Evolutionary conservation across 1,140 invertebrate genomes (phyloP).

Genomic region (Ceratina australensis): DNA sequence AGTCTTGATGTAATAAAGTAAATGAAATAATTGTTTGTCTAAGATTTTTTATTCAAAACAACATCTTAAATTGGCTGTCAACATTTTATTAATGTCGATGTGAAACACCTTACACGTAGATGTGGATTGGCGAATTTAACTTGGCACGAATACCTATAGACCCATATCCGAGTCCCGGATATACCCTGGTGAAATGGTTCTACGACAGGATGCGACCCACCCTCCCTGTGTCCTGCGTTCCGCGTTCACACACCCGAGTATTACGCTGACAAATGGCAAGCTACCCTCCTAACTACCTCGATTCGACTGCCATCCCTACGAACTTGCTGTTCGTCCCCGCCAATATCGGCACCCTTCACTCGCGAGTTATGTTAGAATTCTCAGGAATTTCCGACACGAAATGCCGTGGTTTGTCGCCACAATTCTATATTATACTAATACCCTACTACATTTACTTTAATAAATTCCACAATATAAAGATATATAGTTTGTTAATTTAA

Average conservation of each 20-base stretch:
- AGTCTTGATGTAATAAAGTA: too few relatives aligned
- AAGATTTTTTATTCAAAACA: too few relatives aligned
- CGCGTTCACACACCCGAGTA: constrained; percentile 43
- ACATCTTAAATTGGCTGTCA: too few relatives aligned
- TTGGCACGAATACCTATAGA: constrained; percentile 33
- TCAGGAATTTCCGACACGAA: background rate
- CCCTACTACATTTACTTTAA: background rate
- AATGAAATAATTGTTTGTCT: too few relatives aligned
- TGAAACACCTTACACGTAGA: background rate
- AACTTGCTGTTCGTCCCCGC: background rate
- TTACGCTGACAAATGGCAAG: constrained; percentile 63
- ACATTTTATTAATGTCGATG: background rate
- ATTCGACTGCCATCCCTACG: background rate
- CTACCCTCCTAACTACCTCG: constrained; percentile 43
- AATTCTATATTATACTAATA: background rate
- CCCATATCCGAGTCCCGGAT: constrained; percentile 48
- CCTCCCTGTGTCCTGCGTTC: constrained; percentile 37
- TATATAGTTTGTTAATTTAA: too few relatives aligned
- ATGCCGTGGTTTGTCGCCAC: background rate
- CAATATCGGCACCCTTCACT: constrained; percentile 30
- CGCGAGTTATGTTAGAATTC: constrained; percentile 17
- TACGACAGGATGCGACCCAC: constrained; percentile 24
- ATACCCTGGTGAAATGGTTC: constrained; percentile 37
- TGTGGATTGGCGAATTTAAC: background rate
- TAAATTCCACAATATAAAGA: too few relatives aligned